Percentiles rank a stretch among this genome's conserved stretches.
Evolutionary conservation across 2,113 vertebrate genomes (phyloP).

Genomic region (Sorex fumeus): DNA sequence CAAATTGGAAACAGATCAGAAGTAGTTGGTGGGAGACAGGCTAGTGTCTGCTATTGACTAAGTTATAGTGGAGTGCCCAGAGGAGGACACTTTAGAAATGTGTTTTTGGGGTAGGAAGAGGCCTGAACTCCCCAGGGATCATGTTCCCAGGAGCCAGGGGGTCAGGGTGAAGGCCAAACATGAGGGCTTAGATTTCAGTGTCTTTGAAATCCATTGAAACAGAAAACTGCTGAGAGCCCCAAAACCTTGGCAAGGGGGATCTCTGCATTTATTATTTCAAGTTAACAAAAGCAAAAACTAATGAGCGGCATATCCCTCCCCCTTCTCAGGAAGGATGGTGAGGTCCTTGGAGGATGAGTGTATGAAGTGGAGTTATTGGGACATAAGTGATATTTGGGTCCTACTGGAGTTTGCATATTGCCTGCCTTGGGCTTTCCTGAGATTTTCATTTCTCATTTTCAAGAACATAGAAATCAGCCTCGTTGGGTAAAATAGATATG

Average conservation of each 20-base stretch:
- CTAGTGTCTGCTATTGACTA: conserved; percentile 41
- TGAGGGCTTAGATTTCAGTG: conserved; percentile 35
- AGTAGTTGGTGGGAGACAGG: conserved; percentile 53
- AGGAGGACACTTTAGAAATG: conserved; percentile 56
- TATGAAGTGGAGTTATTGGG: not conserved
- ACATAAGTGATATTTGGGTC: not conserved
- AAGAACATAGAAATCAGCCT: conserved; percentile 51
- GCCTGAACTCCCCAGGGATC: conserved; percentile 56
- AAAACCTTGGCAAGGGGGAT: not conserved
- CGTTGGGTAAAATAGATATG: conserved; percentile 52
- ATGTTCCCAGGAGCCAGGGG: conserved; percentile 66
- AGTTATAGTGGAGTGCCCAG: conserved; percentile 21
- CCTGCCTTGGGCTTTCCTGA: conserved; percentile 25
- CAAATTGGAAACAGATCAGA: conserved; percentile 73
- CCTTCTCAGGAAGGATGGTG: not conserved
- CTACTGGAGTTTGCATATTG: conserved; percentile 18
- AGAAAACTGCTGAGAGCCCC: conserved; percentile 56
- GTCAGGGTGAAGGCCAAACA: conserved; percentile 39
- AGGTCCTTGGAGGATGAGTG: not conserved
- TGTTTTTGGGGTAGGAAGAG: not conserved
- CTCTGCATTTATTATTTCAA: conserved; percentile 71
- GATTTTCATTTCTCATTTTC: conserved; percentile 68
- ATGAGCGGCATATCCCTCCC: not conserved
- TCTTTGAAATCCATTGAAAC: conserved; percentile 51
- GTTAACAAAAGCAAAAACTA: conserved; percentile 52